Percentiles rank a stretch among this genome's conserved stretches.
phyloP scores from a whole-genome alignment of 1,140 invertebrate genomes.

The Mycetomoellerius zeteki region DNA sequence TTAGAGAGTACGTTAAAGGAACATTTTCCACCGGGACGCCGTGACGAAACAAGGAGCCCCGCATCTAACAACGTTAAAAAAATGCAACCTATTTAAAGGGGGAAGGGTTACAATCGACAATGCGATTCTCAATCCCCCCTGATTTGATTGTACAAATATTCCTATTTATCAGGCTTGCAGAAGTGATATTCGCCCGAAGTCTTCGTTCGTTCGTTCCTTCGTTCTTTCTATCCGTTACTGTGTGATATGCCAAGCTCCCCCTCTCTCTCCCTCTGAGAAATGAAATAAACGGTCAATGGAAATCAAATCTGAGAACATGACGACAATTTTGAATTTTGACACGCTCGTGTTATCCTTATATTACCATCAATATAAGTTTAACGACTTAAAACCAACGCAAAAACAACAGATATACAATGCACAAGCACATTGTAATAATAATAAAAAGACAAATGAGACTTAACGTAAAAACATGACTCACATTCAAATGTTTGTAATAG shows the following conservation, averaged over 20 bases:
- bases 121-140: background rate
- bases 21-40: slow-evolving; percentile 31
- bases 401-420: slow-evolving; percentile 77
- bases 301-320: slow-evolving; percentile 83
- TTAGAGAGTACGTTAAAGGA: slow-evolving; percentile 38
- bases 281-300: slow-evolving; percentile 82
- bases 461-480: slow-evolving; percentile 81
- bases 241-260: slow-evolving; percentile 83
- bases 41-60: slow-evolving; percentile 22
- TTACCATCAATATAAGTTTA: slow-evolving; percentile 83
- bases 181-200: slow-evolving; percentile 75
- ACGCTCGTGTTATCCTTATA: slow-evolving; percentile 84
- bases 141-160: slow-evolving; percentile 71
- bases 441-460: slow-evolving; percentile 77
- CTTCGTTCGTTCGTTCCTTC: slow-evolving; percentile 70
- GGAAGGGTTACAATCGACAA: background rate
- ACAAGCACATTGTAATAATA: slow-evolving; percentile 72
- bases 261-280: slow-evolving; percentile 79
- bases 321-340: slow-evolving; percentile 87
- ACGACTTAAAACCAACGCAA: slow-evolving; percentile 75
- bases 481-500: slow-evolving; percentile 83
- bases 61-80: slow-evolving; percentile 67
- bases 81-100: slow-evolving; percentile 71
- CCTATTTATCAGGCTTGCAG: slow-evolving; percentile 69
- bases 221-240: slow-evolving; percentile 20